phyloP scores from a whole-genome alignment of 1,140 invertebrate species.

The Maconellicoccus hirsutus region DNA sequence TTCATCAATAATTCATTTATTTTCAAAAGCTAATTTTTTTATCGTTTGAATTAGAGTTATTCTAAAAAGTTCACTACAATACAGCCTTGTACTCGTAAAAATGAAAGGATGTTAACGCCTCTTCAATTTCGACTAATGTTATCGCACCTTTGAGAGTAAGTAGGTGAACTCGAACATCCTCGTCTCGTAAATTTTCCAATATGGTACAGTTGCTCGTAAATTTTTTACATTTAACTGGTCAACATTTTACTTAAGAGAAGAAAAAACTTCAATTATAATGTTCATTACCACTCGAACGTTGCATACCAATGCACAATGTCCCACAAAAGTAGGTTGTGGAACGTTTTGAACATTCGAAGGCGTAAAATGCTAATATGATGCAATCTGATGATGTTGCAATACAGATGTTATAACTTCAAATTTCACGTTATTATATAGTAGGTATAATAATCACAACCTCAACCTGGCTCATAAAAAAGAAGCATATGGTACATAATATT shows the following conservation, averaged over 20 bases:
- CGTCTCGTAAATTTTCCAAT: constrained; percentile 3
- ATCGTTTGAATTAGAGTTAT: neutral
- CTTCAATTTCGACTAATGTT: neutral
- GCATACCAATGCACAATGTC: neutral
- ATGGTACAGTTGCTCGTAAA: neutral
- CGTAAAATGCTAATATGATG: constrained; percentile 4
- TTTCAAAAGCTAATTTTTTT: neutral
- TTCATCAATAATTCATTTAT: neutral
- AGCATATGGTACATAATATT: neutral
- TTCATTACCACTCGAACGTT: neutral
- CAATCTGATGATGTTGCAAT: neutral
- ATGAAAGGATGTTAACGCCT: neutral
- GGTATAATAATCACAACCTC: too few species aligned
- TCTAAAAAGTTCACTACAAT: neutral
- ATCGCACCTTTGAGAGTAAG: neutral
- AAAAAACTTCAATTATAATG: neutral
- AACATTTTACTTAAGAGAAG: neutral
- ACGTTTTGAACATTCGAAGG: neutral
- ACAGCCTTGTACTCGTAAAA: too few species aligned
- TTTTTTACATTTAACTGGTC: neutral
- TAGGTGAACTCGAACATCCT: constrained; percentile 7
- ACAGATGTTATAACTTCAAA: neutral
- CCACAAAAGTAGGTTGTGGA: neutral
- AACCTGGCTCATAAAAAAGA: neutral
- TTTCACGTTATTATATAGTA: neutral